Base-by-base conservation (phyloP, 2,888 invertebrate genomes). In the Ypsolopha sequella region DNA sequence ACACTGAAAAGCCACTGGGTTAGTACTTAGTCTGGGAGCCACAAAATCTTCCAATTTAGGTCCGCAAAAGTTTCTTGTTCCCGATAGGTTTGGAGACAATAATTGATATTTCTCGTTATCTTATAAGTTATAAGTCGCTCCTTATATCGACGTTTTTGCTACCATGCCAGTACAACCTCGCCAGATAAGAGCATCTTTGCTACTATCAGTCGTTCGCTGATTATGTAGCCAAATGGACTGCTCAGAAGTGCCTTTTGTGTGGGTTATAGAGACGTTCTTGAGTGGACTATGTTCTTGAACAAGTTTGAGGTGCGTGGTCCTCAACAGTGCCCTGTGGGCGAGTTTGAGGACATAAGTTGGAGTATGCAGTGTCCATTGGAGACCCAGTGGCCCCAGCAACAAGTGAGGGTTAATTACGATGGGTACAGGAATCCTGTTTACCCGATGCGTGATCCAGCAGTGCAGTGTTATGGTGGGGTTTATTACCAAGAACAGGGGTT, bases 191-290 rank as follows among this genome's bases (percentile, higher is more conserved):
- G 59, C 77, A 81, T 81, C 82, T 79, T 71, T 60, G 60, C 64
- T 62, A 38, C 64, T 84, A 85, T 85, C 84, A 86, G 85, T 86
- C 69, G 74, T 65, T 69, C 72, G 77, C 66, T 64, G 80, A 81
- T 80, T 76, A 74, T 66, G 73, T 66, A 63, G 69, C 68, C 76
- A 66, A 77, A 82, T 85, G 82, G 85, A 81, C 85, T 79, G 70
- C 60, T 65, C 55, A 55, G 55, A 52, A 54, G 58, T 58, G 56
- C 51, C 34, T 52, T 55, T 56, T 52, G 52, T 51, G 48, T 33
- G 33, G n/a, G 54, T 47, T 48, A 53, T 48, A 52, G 53, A 55
- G 54, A 55, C 49, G 44, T 53, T 48, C 64, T 71, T 63, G 53
- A 60, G 52, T 62, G 60, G 58, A 70, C 58, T 59, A 84, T 85